phyloP scores from a whole-genome alignment of 2,888 invertebrate species.

The Teleiodes luculella region DNA sequence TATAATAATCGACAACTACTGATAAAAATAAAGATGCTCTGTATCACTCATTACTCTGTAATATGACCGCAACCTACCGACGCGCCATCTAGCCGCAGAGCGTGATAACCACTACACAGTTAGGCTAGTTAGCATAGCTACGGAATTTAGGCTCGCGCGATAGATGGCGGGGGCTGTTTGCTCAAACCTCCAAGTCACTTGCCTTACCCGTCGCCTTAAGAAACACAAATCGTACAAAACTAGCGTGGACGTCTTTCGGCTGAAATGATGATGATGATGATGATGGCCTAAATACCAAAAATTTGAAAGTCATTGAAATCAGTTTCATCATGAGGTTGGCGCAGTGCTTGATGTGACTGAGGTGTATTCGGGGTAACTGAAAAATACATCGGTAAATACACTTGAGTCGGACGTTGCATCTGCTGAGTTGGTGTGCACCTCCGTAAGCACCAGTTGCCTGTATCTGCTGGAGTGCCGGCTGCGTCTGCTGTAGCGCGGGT shows the following conservation, averaged over 20 bases:
- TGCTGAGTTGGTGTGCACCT: conserved; percentile 4
- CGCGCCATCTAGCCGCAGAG: background rate
- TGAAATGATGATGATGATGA: no score
- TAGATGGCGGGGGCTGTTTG: background rate
- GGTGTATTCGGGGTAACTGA: conserved; percentile 4
- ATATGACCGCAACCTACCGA: background rate
- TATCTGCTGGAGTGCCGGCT: conserved; percentile 4
- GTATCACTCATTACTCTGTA: background rate
- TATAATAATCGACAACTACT: background rate
- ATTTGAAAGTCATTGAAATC: conserved; percentile 3
- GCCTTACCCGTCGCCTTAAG: background rate
- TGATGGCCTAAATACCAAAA: conserved; percentile 5
- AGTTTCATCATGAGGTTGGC: conserved; percentile 5
- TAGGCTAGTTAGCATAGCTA: background rate
- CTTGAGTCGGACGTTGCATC: conserved; percentile 6
- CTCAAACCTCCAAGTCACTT: background rate
- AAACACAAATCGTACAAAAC: no score
- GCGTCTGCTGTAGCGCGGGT: conserved; percentile 4
- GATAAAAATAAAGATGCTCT: background rate
- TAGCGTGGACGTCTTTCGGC: no score
- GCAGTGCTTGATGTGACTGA: conserved; percentile 4
- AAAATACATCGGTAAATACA: conserved; percentile 7
- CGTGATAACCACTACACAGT: background rate
- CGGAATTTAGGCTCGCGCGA: background rate
- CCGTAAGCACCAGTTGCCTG: conserved; percentile 6